Evolutionary conservation across 2,797 vertebrate species (phyloP).

Genomic region (Falco berigora): DNA sequence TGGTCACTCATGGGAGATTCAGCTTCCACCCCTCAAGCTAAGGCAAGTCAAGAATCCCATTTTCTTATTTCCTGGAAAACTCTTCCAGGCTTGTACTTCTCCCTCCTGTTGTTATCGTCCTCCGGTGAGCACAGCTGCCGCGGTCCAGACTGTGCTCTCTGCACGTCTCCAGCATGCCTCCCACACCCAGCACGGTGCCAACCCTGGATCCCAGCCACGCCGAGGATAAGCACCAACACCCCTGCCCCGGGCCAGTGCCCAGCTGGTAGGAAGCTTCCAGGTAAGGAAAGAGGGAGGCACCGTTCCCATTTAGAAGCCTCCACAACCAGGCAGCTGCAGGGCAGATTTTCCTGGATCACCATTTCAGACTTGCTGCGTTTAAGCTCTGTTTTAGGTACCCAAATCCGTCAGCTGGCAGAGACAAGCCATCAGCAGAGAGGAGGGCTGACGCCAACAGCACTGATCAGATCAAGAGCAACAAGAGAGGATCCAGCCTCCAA

Average conservation of each 20-base stretch:
- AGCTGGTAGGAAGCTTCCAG: not conserved
- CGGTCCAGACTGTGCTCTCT: not conserved
- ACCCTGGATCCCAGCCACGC: not conserved
- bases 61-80: not conserved
- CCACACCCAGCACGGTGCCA: not conserved
- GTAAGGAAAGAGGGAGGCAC: not conserved
- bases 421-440: not conserved
- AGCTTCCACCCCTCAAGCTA: not conserved
- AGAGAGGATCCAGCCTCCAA: not conserved
- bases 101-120: not conserved
- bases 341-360: not conserved
- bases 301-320: not conserved
- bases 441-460: not conserved
- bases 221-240: not conserved
- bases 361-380: accelerated
- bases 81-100: not conserved
- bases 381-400: not conserved
- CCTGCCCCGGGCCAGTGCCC: not conserved
- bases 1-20: not conserved
- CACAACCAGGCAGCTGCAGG: not conserved
- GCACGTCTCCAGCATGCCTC: accelerated
- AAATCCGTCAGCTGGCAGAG: not conserved
- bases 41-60: not conserved
- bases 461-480: not conserved
- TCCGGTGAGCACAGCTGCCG: accelerated